Conservation (phyloP, 2,113 vertebrate genomes). For the Amblyopsis rosae region DNA sequence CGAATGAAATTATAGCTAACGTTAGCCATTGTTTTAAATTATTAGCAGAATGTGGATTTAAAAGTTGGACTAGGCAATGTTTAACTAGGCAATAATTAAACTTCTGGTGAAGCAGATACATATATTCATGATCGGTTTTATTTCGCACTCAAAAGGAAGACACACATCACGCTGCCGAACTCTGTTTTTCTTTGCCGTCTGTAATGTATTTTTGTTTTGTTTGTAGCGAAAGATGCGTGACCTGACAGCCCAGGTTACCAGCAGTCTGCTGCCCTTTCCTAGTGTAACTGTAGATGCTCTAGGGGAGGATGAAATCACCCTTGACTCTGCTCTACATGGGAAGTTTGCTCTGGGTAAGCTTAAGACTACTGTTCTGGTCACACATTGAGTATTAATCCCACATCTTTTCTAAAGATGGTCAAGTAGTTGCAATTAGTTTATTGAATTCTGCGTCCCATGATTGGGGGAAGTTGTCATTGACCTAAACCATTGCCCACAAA, state of each 20-base stretch:
- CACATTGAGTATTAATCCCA: no score
- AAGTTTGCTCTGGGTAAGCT: slow-evolving; percentile 86
- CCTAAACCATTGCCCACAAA: neutral
- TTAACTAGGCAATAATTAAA: no score
- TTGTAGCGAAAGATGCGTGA: slow-evolving; percentile 84
- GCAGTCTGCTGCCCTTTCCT: slow-evolving; percentile 89
- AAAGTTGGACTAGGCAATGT: no score
- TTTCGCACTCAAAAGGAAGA: neutral
- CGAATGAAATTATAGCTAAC: no score
- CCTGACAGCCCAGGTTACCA: slow-evolving; percentile 87
- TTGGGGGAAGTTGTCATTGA: neutral
- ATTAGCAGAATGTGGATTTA: no score
- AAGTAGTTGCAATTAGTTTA: no score
- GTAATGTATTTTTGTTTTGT: slow-evolving; percentile 9
- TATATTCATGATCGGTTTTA: neutral
- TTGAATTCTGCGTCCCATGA: no score
- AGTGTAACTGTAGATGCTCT: slow-evolving; percentile 88
- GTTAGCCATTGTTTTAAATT: no score
- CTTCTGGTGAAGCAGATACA: no score
- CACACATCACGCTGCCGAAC: neutral
- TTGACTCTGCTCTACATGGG: slow-evolving; percentile 85
- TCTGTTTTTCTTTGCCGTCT: neutral
- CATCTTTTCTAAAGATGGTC: no score
- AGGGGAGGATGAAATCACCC: slow-evolving; percentile 84
- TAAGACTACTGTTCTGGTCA: neutral